phyloP scores from a whole-genome alignment of 2,113 vertebrate species.

The Pachypanchax playfairii region DNA sequence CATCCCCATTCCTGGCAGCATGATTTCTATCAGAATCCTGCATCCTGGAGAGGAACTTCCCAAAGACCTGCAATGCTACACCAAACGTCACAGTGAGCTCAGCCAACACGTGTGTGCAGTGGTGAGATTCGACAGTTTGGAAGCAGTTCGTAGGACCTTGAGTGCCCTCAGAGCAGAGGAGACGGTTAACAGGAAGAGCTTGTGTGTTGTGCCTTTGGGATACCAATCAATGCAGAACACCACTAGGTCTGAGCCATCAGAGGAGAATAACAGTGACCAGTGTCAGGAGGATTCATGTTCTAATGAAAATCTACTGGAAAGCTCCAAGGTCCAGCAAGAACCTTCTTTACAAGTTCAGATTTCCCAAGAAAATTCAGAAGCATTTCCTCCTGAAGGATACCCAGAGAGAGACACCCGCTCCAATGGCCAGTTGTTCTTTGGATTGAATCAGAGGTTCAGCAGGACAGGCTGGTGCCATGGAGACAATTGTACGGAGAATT shows the following conservation, averaged over 20 bases:
- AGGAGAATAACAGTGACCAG: conserved; percentile 5
- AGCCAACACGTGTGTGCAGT: conserved; percentile 77
- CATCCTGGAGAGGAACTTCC: conserved; percentile 81
- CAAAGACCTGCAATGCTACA: conserved; percentile 68
- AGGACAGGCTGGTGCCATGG: conserved; percentile 18
- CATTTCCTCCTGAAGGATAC: not conserved
- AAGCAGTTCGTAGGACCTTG: conserved; percentile 71
- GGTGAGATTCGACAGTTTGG: conserved; percentile 81
- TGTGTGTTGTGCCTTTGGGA: conserved; percentile 72
- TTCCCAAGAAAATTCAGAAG: not conserved
- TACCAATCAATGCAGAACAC: conserved; percentile 45
- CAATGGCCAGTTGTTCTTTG: not conserved
- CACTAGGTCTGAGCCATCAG: not conserved
- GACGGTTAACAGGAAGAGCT: not conserved
- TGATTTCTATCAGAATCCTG: conserved; percentile 78
- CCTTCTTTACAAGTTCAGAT: fast-evolving
- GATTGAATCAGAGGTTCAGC: conserved; percentile 6
- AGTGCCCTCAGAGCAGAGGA: conserved; percentile 59
- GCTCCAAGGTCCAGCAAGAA: not conserved
- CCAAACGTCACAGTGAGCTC: conserved; percentile 71
- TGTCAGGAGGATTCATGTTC: not conserved
- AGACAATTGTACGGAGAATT: conserved; percentile 24
- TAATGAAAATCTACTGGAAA: conserved; percentile 2
- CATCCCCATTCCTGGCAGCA: conserved; percentile 70
- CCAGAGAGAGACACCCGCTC: not conserved